phyloP scores from a whole-genome alignment of 2,797 vertebrate species.

The Rhodeus uyekii region DNA sequence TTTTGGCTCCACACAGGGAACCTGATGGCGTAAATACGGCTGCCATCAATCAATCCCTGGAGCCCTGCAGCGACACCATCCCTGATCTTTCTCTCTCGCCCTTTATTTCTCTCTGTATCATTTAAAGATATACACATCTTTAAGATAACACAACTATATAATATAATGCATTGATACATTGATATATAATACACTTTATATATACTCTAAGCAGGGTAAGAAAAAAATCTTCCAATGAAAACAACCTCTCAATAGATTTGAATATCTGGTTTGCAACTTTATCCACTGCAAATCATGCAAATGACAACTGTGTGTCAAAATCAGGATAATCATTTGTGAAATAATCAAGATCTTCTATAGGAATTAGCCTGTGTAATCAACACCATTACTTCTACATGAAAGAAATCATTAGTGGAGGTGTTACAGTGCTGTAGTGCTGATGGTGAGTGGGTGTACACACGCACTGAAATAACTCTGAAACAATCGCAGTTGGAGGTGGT shows the following conservation, averaged over 20 bases:
- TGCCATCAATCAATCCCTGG: conserved; percentile 72
- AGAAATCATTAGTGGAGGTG: conserved; percentile 38
- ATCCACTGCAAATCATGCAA: not conserved
- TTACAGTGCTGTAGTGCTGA: conserved; percentile 35
- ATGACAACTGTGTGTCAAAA: not conserved
- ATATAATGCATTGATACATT: too few species aligned
- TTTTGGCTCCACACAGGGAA: conserved; percentile 73
- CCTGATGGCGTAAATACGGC: conserved; percentile 71
- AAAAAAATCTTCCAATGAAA: not conserved
- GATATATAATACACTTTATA: conserved; percentile 21
- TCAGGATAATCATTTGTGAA: conserved; percentile 23
- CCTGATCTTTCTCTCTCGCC: conserved; percentile 59
- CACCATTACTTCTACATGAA: conserved; percentile 26
- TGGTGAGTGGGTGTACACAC: conserved; percentile 33
- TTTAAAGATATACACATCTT: conserved; percentile 60
- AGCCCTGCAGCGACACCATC: conserved; percentile 64
- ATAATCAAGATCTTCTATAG: conserved; percentile 27
- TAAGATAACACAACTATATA: conserved; percentile 41
- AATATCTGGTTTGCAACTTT: not conserved
- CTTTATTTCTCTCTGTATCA: conserved; percentile 52
- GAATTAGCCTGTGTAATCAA: conserved; percentile 25
- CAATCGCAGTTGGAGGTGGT: not conserved
- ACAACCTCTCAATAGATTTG: not conserved
- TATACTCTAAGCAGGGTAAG: not conserved
- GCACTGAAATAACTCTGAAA: conserved; percentile 35